Evolutionary conservation across 2,797 vertebrate species (phyloP).

Genomic region (Acridotheres tristis): DNA sequence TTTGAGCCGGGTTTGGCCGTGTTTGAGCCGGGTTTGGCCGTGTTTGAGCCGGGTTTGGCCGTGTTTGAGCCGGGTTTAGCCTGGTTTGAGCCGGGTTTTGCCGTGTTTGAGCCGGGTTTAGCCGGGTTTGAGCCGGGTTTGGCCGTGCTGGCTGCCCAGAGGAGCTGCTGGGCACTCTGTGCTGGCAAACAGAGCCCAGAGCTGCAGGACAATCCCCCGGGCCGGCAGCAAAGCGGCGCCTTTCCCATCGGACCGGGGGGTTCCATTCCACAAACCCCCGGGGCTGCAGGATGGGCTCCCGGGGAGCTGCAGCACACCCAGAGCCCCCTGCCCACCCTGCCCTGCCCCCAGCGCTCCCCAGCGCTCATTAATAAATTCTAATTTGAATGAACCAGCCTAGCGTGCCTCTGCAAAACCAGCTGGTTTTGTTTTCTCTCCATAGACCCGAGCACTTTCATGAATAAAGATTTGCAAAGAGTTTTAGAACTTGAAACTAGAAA

Average conservation of each 20-base stretch:
- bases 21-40: no score
- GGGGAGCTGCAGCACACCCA: accelerated
- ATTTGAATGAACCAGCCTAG: constrained; percentile 26
- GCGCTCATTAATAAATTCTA: neutral
- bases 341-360: neutral
- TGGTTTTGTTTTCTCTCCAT: constrained; percentile 40
- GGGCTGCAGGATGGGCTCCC: accelerated
- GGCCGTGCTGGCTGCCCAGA: no score
- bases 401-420: neutral
- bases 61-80: no score
- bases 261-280: neutral
- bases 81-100: no score
- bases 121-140: no score
- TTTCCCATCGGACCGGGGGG: neutral
- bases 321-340: neutral
- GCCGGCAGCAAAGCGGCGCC: accelerated
- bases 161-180: neutral
- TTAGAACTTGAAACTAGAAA: neutral
- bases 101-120: no score
- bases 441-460: constrained; percentile 24
- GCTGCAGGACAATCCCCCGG: neutral
- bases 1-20: no score
- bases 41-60: no score
- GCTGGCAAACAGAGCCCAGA: neutral
- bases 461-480: constrained; percentile 41